Percentiles rank a stretch among this genome's conserved stretches.
phyloP scores from a whole-genome alignment of 2,797 vertebrate genomes.

The Momotus momota region DNA sequence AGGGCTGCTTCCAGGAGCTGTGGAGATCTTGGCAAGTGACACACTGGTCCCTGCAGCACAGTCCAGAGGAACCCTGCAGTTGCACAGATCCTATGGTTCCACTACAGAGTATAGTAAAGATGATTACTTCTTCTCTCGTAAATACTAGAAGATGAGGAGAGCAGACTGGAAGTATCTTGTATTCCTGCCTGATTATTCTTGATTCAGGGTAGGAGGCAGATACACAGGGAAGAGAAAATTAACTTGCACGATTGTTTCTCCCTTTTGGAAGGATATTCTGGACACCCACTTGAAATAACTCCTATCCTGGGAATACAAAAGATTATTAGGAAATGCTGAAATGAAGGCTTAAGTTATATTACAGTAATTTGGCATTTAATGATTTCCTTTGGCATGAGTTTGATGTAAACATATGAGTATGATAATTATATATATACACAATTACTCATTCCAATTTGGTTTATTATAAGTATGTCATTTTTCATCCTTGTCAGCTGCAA shows the following conservation, averaged over 20 bases:
- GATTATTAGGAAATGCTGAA: constrained; percentile 10
- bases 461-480: constrained; percentile 24
- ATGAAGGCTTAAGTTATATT: background rate
- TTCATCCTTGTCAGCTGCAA: constrained; percentile 40
- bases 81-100: background rate
- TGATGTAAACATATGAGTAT: constrained; percentile 11
- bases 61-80: background rate
- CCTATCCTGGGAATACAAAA: background rate
- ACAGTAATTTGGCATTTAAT: constrained; percentile 12
- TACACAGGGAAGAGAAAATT: background rate
- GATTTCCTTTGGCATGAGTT: constrained; percentile 21
- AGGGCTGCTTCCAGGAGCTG: background rate
- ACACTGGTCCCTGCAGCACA: background rate
- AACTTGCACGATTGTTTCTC: background rate
- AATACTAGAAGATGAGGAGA: background rate
- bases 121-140: background rate
- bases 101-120: background rate
- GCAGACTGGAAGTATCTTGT: background rate
- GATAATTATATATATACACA: background rate
- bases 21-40: background rate
- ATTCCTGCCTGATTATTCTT: background rate
- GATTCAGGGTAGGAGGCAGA: background rate
- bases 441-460: constrained; percentile 38
- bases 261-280: background rate
- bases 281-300: background rate